Conservation (phyloP, 2,113 vertebrate species). For the Hyperopisus bebe region DNA sequence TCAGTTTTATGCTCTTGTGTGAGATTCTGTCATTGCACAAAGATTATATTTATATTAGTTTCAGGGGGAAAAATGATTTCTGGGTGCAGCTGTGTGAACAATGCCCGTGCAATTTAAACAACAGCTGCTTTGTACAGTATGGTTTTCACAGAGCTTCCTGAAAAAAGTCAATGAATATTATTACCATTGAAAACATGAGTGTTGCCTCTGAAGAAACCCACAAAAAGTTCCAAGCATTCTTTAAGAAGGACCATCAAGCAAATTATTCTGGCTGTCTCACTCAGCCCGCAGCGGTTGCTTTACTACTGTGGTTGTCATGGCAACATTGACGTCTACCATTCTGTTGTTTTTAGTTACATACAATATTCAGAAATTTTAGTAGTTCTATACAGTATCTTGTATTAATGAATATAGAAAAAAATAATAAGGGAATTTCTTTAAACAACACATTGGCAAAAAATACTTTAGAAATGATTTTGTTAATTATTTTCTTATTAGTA, state of each 20-base stretch:
- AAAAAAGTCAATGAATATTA: neutral
- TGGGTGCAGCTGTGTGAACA: conserved; percentile 1
- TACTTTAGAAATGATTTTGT: neutral
- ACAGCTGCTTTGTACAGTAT: conserved; percentile 9
- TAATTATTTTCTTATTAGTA: neutral
- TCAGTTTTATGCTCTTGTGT: neutral
- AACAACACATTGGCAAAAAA: neutral
- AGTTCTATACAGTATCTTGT: neutral
- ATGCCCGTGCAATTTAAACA: neutral
- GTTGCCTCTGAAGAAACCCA: conserved; percentile 7
- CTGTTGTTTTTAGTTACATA: neutral
- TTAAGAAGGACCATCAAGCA: neutral
- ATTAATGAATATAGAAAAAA: neutral
- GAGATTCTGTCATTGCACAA: neutral
- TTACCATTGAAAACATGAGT: neutral
- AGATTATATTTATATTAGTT: neutral
- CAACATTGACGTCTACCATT: neutral
- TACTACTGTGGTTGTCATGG: neutral
- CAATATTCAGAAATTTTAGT: neutral
- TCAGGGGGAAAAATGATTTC: neutral
- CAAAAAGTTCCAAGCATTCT: neutral
- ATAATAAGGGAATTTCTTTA: neutral
- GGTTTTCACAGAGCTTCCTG: neutral
- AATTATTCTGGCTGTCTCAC: neutral
- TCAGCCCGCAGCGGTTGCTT: neutral